These are phyloP conservation scores for Scophthalmus maximus DNA, from an alignment of 2,113 vertebrate species.

Conservation along the genomic window DNA sequence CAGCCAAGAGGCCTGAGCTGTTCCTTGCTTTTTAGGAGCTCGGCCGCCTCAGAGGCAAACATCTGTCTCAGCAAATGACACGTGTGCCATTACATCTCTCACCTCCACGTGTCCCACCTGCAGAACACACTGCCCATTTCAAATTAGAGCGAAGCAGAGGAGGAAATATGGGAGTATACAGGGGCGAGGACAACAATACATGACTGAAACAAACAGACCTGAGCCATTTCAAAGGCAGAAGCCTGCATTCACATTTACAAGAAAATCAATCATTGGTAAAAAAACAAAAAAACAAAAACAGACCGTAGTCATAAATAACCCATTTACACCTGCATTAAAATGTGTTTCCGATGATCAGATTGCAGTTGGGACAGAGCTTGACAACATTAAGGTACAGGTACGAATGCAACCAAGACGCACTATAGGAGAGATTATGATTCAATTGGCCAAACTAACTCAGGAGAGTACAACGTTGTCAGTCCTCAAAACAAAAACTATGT, in stretches of 20 bases:
- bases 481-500: background rate
- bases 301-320: too few species aligned
- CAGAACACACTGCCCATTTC: slow-evolving; percentile 16
- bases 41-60: slow-evolving; percentile 20
- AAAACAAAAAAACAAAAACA: background rate
- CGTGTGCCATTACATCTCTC: background rate
- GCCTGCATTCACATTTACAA: background rate
- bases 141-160: background rate
- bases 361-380: too few species aligned
- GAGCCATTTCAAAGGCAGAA: background rate
- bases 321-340: background rate
- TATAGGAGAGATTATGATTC: too few species aligned
- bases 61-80: slow-evolving; percentile 24
- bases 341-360: too few species aligned
- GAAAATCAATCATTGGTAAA: background rate
- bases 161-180: too few species aligned
- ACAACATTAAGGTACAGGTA: too few species aligned
- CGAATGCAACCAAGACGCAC: too few species aligned
- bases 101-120: slow-evolving; percentile 22
- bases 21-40: slow-evolving; percentile 40
- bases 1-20: slow-evolving; percentile 43
- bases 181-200: too few species aligned
- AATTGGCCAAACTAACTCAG: too few species aligned
- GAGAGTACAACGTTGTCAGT: too few species aligned
- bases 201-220: background rate